Conservation (phyloP, 1,140 invertebrate genomes). For the Drosophila virilis region DNA sequence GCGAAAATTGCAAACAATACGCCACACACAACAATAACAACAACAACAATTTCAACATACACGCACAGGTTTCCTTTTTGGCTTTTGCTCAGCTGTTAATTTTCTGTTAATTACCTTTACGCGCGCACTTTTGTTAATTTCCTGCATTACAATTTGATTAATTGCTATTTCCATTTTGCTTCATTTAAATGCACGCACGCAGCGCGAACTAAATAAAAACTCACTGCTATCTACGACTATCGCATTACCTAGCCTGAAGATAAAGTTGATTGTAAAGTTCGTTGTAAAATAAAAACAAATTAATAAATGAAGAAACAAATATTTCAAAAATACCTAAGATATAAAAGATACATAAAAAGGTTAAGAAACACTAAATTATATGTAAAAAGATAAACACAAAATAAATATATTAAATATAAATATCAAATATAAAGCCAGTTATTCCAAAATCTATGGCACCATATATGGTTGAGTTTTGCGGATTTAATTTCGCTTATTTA, state of each 20-base stretch:
- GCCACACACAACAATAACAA: slow-evolving; percentile 1
- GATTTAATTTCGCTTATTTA: too few relatives aligned
- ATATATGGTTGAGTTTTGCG: too few relatives aligned
- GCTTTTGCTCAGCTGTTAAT: slow-evolving; percentile 40
- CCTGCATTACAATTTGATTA: slow-evolving; percentile 43
- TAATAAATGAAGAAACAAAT: too few relatives aligned
- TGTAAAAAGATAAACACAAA: neutral
- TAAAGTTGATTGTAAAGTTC: neutral
- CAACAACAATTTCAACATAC: slow-evolving; percentile 1
- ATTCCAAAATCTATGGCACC: too few relatives aligned
- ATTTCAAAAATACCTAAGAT: neutral
- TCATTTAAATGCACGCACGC: slow-evolving; percentile 37
- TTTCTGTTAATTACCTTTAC: slow-evolving; percentile 44
- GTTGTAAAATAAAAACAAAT: neutral
- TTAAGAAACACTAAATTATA: neutral
- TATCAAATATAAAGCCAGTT: too few relatives aligned
- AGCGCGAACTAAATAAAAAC: slow-evolving; percentile 29
- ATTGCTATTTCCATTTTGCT: slow-evolving; percentile 31
- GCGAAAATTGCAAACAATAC: slow-evolving; percentile 43
- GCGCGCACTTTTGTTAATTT: slow-evolving; percentile 44
- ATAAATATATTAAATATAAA: neutral
- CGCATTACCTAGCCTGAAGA: neutral
- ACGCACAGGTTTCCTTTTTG: slow-evolving; percentile 30
- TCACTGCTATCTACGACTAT: neutral
- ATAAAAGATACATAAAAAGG: neutral